Conservation (phyloP, 1,140 invertebrate genomes). For the Trichonephila clavata region DNA sequence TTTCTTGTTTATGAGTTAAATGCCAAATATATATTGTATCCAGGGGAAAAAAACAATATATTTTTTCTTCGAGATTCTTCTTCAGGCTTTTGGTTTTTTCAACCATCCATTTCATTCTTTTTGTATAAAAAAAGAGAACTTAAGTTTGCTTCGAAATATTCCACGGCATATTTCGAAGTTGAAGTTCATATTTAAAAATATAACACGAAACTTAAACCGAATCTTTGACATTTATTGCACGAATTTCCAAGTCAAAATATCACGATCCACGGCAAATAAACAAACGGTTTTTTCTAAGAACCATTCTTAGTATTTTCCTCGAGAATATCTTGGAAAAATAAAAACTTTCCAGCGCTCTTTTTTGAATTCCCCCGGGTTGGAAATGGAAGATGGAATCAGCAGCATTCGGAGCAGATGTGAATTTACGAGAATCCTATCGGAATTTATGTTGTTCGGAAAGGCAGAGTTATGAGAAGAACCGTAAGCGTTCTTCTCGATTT, state of each 20-base stretch:
- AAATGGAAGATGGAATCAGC: background rate
- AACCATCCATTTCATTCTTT: no score
- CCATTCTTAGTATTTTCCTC: background rate
- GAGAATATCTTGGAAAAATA: background rate
- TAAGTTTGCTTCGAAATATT: background rate
- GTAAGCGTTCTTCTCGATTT: background rate
- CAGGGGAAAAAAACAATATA: no score
- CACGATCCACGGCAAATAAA: background rate
- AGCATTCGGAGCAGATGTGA: conserved; percentile 16
- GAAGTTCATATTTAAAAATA: background rate
- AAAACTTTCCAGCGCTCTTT: background rate
- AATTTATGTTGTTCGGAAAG: conserved; percentile 21
- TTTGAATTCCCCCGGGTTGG: background rate
- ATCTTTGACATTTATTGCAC: background rate
- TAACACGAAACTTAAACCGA: background rate
- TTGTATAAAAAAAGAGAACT: background rate
- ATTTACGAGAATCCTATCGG: conserved; percentile 19
- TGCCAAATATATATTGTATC: no score
- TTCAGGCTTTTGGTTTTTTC: no score
- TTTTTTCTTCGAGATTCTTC: no score
- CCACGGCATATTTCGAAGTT: background rate
- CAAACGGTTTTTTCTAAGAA: background rate
- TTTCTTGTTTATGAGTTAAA: no score
- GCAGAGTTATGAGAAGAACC: conserved; percentile 7
- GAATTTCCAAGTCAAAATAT: background rate